Evolutionary conservation across 2,113 vertebrate genomes (phyloP), one percentile per base, ranked within the genome.

Genomic region (Serinus canaria): DNA sequence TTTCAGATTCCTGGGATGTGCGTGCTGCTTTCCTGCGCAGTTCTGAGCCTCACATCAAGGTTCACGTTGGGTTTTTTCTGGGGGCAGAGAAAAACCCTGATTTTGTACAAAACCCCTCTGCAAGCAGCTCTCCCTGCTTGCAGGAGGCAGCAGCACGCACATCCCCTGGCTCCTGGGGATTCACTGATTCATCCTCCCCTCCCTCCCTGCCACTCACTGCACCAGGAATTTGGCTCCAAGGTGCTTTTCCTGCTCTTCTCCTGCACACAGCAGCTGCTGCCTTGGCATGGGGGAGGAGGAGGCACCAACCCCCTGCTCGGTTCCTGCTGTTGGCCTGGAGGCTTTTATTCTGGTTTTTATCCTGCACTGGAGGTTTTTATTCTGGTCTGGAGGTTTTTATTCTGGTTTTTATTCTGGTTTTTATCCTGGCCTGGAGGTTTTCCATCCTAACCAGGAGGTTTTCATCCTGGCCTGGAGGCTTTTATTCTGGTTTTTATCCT

Each of bases 241-340:
- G 72, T 24, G 60, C 7, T 11, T 74, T 47, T 89, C 44, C 64
- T 91, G 67, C 11, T 53, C 66, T 83, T 30, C 46, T 47, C 41
- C 27, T 87, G 77, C 92, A 56, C 47, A 8, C 70, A 11, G 74
- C 95, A 95, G 94, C 96, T 95, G 93, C 87, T 78, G 83, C 83
- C 92, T 84, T 80, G 31, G 60, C 81, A 67, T 13, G 77, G 81
- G 59, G 84, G 89, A 92, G 83, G 84, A 80, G 50, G 77, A 87
- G 33, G 76, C 80, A 55, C 13, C 31, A 56, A 21, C 58, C 83
- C 85, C 93, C 79, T 43, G 87, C 89, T 21, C 3, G 18, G 37
- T 7, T 11, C 4, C 12, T 21, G 72, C 80, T 79, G 63, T 6
- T 53, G 89, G 49, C 59, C 15, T 11, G 24, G 6, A 11, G 37